Percentiles rank a stretch among this genome's conserved stretches.
These are phyloP conservation scores for Axinella damicornis DNA, from an alignment of 37 sponge, comb jelly and placozoan species.

Conservation along the genomic window DNA sequence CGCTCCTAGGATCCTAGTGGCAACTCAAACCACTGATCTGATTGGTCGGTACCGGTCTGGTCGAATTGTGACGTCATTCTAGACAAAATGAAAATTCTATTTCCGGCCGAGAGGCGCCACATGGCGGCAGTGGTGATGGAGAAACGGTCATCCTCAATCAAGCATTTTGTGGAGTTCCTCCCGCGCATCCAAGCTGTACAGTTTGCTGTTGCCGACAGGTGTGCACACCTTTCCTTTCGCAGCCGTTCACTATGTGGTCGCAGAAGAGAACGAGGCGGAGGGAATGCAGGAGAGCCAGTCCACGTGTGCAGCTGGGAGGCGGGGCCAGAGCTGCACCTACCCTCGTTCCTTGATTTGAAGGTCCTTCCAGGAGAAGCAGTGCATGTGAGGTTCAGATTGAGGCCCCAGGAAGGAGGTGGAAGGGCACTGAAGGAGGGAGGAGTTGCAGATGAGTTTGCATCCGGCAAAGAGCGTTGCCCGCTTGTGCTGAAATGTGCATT, in stretches of 20 bases:
- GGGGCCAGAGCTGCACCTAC: neutral
- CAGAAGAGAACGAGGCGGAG: neutral
- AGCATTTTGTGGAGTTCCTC: conserved; percentile 25
- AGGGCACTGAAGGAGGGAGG: too few relatives aligned
- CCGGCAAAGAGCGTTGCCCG: neutral
- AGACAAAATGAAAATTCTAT: too few relatives aligned
- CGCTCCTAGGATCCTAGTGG: too few relatives aligned
- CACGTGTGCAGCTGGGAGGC: neutral
- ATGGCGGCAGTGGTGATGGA: too few relatives aligned
- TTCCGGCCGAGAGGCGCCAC: too few relatives aligned
- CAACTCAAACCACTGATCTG: neutral
- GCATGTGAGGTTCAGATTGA: conserved; percentile 19
- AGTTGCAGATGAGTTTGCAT: neutral
- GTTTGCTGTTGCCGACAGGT: neutral
- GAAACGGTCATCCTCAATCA: too few relatives aligned
- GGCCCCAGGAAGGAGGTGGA: neutral
- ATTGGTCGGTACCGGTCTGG: neutral
- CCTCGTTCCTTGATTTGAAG: neutral
- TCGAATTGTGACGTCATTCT: neutral
- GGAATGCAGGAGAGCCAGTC: neutral
- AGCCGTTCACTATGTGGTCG: neutral
- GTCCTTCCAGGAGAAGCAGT: neutral
- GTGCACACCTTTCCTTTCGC: neutral
- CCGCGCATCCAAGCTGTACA: conserved; percentile 35
- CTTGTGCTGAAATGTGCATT: conserved; percentile 22